These are phyloP conservation scores for Zootermopsis nevadensis DNA, from an alignment of 2,888 invertebrate genomes.

Conservation along the genomic window DNA sequence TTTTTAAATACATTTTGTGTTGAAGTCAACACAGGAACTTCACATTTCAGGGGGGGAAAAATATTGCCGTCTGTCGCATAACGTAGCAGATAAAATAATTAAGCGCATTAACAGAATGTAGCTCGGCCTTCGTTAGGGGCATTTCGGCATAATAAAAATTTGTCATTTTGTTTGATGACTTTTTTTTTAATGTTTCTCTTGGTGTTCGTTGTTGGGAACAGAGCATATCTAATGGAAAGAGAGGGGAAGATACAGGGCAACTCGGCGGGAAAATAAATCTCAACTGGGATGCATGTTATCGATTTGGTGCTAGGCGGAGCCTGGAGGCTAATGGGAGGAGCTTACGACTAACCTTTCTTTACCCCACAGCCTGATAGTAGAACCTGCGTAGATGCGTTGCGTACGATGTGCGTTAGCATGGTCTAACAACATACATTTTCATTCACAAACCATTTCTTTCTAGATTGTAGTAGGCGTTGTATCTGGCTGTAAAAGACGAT, in stretches of 20 bases:
- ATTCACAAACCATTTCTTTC: neutral
- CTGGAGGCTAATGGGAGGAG: conserved; percentile 27
- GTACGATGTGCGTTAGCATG: neutral
- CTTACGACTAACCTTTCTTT: neutral
- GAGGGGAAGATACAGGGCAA: neutral
- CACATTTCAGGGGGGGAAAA: too few species aligned
- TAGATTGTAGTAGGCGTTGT: neutral
- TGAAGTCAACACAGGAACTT: too few species aligned
- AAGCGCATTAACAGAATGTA: too few species aligned
- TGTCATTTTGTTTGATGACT: neutral
- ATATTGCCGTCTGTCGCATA: too few species aligned
- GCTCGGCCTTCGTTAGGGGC: too few species aligned
- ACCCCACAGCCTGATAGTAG: conserved; percentile 1
- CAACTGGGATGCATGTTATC: conserved; percentile 24
- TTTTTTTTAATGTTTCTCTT: too few species aligned
- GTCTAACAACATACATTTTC: neutral
- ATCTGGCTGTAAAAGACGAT: neutral
- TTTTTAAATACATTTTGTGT: too few species aligned
- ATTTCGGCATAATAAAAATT: neutral
- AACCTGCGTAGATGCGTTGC: neutral
- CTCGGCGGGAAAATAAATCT: conserved; percentile 35
- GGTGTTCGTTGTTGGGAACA: neutral
- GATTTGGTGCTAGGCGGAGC: conserved; percentile 21
- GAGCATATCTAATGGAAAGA: neutral
- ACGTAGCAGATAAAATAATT: too few species aligned